These are phyloP conservation scores for Sweltsa coloradensis DNA, from an alignment of 1,140 invertebrate genomes.

Conservation along the genomic window DNA sequence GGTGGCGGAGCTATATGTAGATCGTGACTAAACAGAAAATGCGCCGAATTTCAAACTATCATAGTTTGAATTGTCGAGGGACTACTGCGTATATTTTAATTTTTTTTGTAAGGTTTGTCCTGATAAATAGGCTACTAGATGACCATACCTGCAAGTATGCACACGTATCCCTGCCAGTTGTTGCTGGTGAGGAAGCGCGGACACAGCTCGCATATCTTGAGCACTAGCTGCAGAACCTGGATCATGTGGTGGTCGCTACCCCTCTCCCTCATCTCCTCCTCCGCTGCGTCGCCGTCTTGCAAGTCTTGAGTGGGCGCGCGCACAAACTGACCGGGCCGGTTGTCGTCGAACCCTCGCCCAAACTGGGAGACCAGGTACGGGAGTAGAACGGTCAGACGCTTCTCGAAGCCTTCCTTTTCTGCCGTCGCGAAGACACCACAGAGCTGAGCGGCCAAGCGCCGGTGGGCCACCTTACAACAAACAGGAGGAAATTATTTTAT, in stretches of 20 bases:
- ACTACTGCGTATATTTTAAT: too few relatives aligned
- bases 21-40: too few relatives aligned
- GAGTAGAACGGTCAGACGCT: conserved; percentile 40
- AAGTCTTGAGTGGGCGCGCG: conserved; percentile 21
- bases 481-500: too few relatives aligned
- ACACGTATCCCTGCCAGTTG: conserved; percentile 30
- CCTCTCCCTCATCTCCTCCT: conserved; percentile 20
- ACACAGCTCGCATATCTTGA: conserved; percentile 44
- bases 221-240: conserved; percentile 47
- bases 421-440: conserved; percentile 55
- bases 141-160: conserved; percentile 39
- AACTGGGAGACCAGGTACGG: conserved; percentile 39
- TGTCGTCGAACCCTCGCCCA: conserved; percentile 21
- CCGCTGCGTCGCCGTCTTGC: background rate
- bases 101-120: too few relatives aligned
- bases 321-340: conserved; percentile 27
- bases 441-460: conserved; percentile 47
- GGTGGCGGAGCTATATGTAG: too few relatives aligned
- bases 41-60: too few relatives aligned
- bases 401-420: conserved; percentile 51
- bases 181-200: conserved; percentile 34
- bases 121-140: too few relatives aligned
- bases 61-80: too few relatives aligned
- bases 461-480: conserved; percentile 29
- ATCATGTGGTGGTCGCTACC: conserved; percentile 57